phyloP scores from a whole-genome alignment of 2,113 vertebrate genomes.

The Campylorhamphus procurvoides region DNA sequence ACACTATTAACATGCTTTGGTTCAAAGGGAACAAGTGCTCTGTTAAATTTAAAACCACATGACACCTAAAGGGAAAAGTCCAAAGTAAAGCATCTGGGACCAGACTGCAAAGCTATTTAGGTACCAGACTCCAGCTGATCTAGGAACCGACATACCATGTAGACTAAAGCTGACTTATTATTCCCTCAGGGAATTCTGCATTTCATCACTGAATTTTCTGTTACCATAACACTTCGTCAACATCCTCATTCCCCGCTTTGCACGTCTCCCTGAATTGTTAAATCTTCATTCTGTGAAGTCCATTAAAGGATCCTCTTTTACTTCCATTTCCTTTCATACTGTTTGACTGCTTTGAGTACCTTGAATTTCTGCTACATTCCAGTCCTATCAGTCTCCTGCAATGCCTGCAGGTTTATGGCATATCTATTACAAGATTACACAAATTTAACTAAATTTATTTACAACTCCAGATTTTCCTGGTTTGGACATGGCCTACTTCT shows the following conservation, averaged over 20 bases:
- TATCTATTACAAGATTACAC: neutral
- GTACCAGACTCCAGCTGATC: conserved; percentile 44
- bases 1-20: neutral
- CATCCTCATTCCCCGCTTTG: neutral
- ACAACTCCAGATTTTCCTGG: neutral
- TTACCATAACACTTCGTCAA: conserved; percentile 33
- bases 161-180: conserved; percentile 44
- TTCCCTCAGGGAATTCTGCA: conserved; percentile 13
- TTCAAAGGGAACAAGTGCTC: neutral
- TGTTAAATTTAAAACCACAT: conserved; percentile 31
- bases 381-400: neutral
- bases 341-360: neutral
- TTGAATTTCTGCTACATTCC: conserved; percentile 26
- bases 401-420: neutral
- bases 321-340: neutral
- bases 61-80: neutral
- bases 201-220: conserved; percentile 44
- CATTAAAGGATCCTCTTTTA: neutral
- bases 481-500: neutral
- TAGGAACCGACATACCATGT: conserved; percentile 24
- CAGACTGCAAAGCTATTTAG: conserved; percentile 25
- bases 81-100: neutral
- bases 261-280: neutral
- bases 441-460: neutral
- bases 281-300: conserved; percentile 4